Conservation (phyloP, 2,888 invertebrate genomes). For the Pteria penguin region DNA sequence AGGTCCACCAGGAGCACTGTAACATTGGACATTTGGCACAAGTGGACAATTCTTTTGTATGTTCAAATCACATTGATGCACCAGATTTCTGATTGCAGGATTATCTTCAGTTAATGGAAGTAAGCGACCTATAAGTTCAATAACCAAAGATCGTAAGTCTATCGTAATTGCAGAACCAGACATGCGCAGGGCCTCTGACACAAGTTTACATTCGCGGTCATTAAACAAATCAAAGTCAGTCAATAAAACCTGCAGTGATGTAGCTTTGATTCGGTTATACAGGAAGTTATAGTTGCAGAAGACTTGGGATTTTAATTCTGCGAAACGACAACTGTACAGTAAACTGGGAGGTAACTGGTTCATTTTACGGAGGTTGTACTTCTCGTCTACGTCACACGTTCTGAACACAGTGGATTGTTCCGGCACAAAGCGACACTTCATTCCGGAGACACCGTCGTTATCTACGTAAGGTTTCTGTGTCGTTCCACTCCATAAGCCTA, state of each 20-base stretch:
- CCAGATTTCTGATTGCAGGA: constrained; percentile 57
- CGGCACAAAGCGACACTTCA: constrained; percentile 70
- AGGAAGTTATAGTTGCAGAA: constrained; percentile 98
- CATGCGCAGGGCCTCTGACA: constrained; percentile 94
- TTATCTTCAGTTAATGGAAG: constrained; percentile 83
- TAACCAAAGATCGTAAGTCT: constrained; percentile 95
- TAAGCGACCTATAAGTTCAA: constrained; percentile 94
- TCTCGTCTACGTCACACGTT: constrained; percentile 40
- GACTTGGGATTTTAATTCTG: constrained; percentile 93
- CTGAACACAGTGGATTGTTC: constrained; percentile 70
- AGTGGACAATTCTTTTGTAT: constrained; percentile 65
- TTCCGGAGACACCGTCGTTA: constrained; percentile 50
- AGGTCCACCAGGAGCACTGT: constrained; percentile 74
- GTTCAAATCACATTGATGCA: constrained; percentile 69
- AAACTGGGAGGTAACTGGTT: constrained; percentile 73
- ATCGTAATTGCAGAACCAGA: constrained; percentile 94
- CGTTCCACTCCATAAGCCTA: constrained; percentile 73
- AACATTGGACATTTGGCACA: constrained; percentile 73
- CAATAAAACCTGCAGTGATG: constrained; percentile 95
- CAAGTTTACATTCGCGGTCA: constrained; percentile 89
- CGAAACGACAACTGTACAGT: constrained; percentile 82
- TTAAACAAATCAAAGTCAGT: constrained; percentile 86
- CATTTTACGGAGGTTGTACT: constrained; percentile 74
- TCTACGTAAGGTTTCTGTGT: constrained; percentile 68
- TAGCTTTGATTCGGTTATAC: constrained; percentile 94